Base-by-base conservation (phyloP, 1,140 invertebrate genomes). In the Drosophila virilis region DNA sequence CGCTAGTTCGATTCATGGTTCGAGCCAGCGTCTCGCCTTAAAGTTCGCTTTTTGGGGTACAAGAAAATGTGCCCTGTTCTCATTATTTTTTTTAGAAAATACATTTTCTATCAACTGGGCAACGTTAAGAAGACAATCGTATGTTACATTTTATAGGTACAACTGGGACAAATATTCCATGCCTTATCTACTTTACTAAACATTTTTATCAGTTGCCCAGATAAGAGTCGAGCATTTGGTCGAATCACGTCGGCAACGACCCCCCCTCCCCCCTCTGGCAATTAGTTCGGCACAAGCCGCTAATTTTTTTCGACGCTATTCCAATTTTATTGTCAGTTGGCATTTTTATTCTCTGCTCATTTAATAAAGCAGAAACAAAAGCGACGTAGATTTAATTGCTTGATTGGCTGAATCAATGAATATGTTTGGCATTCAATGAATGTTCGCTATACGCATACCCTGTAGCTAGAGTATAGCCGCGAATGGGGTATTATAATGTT, bases 401-500 rank as follows among this genome's bases (percentile, higher is more conserved):
- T 33, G 45, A 51, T 72, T 72, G 58, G 43, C 58, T 61, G 43
- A 9, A 61, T 59, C 8, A 46, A 46, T 46, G 33, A 48, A 60
- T 37, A 35, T 46, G 43, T 37, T 35, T 48, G 33, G 13, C 58
- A 48, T 48, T 61, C 33, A 61, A 37, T 61, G 32, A 59, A 32
- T 61, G 15, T 38, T 37, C 33, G 33, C 37, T 35, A 35, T 58
- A 22, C 5, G 28, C 32, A 59, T 59, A 59, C 57, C 42, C 57
- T 59, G 42, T 59, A 9, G 13, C 2, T 33, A 5, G 13, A 0
- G 7, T 7, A 10, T 1, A 12, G 6, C 2, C 13, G 9, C 4
- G 4, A 17, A 15, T 8, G 8, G 45, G 35, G 52, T 40, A 55
- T 38, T 6, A 7, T 32, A 0, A 2, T n/a, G 8, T 6, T 15